Percentiles rank a stretch among this genome's conserved stretches.
Evolutionary conservation across 2,797 vertebrate species (phyloP).

Genomic region (Otus scops): DNA sequence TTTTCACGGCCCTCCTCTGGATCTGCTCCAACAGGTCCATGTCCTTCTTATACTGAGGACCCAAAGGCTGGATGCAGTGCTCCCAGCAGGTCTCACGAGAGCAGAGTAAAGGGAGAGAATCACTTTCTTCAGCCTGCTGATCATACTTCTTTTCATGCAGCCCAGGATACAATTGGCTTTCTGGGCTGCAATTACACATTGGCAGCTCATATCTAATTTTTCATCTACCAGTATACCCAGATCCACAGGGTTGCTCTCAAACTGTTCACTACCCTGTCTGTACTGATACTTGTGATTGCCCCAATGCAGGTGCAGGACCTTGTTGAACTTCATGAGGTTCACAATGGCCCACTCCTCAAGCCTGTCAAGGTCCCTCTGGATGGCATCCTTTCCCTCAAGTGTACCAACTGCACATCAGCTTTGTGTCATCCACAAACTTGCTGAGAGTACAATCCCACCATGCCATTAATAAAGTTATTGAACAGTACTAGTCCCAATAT

Average conservation of each 20-base stretch:
- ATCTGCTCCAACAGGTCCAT: neutral
- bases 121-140: neutral
- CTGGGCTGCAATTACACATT: neutral
- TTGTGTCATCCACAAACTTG: neutral
- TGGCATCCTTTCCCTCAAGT: neutral
- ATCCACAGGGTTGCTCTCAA: neutral
- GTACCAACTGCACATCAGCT: neutral
- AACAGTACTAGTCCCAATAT: neutral
- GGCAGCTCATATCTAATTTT: neutral
- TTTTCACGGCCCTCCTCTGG: neutral
- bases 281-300: neutral
- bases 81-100: neutral
- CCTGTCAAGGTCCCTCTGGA: neutral
- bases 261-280: neutral
- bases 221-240: neutral
- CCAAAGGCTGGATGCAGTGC: neutral
- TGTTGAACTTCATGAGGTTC: neutral
- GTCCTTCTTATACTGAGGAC: neutral
- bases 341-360: neutral
- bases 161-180: neutral
- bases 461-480: neutral
- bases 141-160: neutral
- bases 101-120: neutral
- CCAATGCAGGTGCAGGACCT: neutral
- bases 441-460: neutral